Evolutionary conservation across 1,140 invertebrate species (phyloP).

Genomic region (Adoxophyes honmai): DNA sequence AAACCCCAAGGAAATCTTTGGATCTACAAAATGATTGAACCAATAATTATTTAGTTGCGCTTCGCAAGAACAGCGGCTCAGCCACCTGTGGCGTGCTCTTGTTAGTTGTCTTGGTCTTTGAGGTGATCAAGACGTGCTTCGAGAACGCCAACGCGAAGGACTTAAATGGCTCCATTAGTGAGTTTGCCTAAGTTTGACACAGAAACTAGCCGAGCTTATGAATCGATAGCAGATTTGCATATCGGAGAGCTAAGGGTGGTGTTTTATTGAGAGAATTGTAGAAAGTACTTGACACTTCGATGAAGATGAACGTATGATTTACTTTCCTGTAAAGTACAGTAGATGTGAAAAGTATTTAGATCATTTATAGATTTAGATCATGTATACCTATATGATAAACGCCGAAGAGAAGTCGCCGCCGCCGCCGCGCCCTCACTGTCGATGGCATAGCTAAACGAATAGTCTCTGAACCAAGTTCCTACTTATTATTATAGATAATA

Average conservation of each 20-base stretch:
- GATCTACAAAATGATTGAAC: too few species aligned
- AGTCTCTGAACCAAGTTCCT: background rate
- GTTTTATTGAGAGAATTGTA: background rate
- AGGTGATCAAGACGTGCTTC: constrained; percentile 13
- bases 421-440: background rate
- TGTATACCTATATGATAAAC: too few species aligned
- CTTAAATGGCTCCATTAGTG: constrained; percentile 33
- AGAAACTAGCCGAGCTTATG: constrained; percentile 5
- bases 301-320: background rate
- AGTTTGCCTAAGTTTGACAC: constrained; percentile 17
- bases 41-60: background rate
- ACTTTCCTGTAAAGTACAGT: too few species aligned
- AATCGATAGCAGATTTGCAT: constrained; percentile 11
- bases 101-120: background rate
- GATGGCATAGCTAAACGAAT: background rate
- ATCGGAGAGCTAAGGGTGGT: background rate
- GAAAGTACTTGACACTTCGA: background rate
- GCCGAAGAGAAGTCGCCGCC: too few species aligned
- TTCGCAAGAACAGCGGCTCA: background rate
- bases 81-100: constrained; percentile 31
- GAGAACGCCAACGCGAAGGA: constrained; percentile 27
- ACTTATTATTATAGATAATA: background rate
- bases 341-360: too few species aligned
- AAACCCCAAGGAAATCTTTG: too few species aligned
- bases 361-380: too few species aligned